Base-by-base conservation (phyloP, 92 coral and sea anemone genomes). In the Pocillopora grandis region DNA sequence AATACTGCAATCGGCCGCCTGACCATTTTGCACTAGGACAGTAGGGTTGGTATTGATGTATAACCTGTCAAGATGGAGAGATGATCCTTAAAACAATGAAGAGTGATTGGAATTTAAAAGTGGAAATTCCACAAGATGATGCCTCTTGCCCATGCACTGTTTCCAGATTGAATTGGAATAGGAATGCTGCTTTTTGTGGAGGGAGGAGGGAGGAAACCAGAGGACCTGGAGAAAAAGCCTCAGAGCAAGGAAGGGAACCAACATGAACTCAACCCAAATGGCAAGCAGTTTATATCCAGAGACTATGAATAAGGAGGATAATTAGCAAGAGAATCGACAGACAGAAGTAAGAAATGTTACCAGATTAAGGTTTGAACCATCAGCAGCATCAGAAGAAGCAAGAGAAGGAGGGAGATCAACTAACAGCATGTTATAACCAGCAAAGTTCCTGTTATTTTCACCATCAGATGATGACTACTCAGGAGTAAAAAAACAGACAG, bases 391-490 rank as follows among this genome's bases (percentile, higher is more conserved):
- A 71, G 85, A 37, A 58, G 85, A 60, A 81, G 20, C 70, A 81
- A 70, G 57, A 71, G 12, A 49, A 5, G 14, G 23, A 36, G 75
- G 56, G 3, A 70, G 12, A 17, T 70, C 75, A 70, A 70, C 75
- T 70, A 81, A n/a, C 60, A 37, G 56, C 58, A 71, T 15, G 5
- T 59, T 68, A n/a, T 71, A 59, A 19, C n/a, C 69, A 71, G 57
- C 91, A 74, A 62, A 17, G 62, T 21, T 56, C 16, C 58, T 11
- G 17, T 83, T 76, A 33, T 62, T 86, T 81, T 58, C 52, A 60
- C 77, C 88, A 48, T 42, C 52, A 42, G 52, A 42, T 42, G 80
- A 31, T 12, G 88, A 75, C 82, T 72, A 36, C 85, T 76, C 83
- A 68, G 77, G 62, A 75, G 69, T 60, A 67, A 76, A 74, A 33